Evolutionary conservation across 2,888 invertebrate species (phyloP).

Genomic region (Eudasyphora cyanicolor): DNA sequence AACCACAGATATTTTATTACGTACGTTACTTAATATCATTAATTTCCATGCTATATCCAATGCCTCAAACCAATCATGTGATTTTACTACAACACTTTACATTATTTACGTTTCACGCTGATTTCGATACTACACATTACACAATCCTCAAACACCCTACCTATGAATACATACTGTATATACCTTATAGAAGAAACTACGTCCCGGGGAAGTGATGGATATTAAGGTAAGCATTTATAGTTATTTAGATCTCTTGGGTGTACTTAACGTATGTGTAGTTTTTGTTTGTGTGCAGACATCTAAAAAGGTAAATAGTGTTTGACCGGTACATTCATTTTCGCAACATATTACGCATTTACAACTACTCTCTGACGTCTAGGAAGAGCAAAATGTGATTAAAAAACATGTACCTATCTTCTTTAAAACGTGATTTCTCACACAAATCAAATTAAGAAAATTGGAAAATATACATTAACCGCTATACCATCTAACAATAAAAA

Average conservation of each 20-base stretch:
- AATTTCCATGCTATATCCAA: not conserved
- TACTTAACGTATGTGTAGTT: not conserved
- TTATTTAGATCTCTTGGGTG: not conserved
- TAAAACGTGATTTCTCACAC: too few relatives aligned
- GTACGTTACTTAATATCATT: not conserved
- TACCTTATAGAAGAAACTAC: slow-evolving; percentile 83
- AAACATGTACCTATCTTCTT: too few relatives aligned
- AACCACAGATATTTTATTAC: not conserved
- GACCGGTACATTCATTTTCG: too few relatives aligned
- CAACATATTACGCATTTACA: too few relatives aligned
- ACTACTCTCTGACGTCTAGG: too few relatives aligned
- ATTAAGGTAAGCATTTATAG: slow-evolving; percentile 90
- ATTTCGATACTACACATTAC: slow-evolving; percentile 30
- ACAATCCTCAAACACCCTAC: slow-evolving; percentile 66
- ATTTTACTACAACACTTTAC: slow-evolving; percentile 55
- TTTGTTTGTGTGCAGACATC: slow-evolving; percentile 44
- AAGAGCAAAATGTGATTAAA: too few relatives aligned
- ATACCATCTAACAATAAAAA: too few relatives aligned
- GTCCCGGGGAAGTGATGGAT: slow-evolving; percentile 95
- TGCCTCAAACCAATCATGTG: slow-evolving; percentile 21
- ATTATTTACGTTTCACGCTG: slow-evolving; percentile 7
- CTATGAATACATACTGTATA: not conserved
- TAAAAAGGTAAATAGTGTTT: too few relatives aligned
- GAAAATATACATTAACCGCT: too few relatives aligned
- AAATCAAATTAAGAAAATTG: too few relatives aligned